Evolutionary conservation across 2,797 vertebrate species (phyloP).

Genomic region (Alauda arvensis): DNA sequence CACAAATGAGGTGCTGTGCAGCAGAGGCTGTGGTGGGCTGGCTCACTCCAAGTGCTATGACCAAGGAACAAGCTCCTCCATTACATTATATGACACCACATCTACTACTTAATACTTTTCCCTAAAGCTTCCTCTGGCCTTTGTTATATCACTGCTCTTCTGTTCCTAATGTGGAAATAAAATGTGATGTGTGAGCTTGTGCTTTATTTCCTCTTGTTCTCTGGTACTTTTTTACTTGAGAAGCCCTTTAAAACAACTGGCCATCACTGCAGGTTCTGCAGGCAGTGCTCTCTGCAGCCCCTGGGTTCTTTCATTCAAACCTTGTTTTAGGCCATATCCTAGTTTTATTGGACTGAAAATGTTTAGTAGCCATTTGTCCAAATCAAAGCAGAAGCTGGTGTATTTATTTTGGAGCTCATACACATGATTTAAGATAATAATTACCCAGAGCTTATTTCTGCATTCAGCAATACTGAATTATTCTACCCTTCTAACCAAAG

Average conservation of each 20-base stretch:
- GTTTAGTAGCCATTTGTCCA: neutral
- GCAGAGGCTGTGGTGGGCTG: neutral
- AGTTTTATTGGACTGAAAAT: constrained; percentile 4
- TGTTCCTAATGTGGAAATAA: neutral
- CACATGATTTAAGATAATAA: constrained; percentile 20
- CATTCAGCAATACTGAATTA: constrained; percentile 39
- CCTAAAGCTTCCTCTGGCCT: neutral
- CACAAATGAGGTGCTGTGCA: neutral
- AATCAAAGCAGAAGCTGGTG: neutral
- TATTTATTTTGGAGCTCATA: neutral
- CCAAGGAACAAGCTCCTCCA: neutral
- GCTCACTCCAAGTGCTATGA: neutral
- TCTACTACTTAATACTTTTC: neutral
- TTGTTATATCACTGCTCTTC: neutral
- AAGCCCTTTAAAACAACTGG: neutral
- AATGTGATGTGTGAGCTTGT: neutral
- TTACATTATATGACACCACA: neutral
- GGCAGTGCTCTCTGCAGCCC: neutral
- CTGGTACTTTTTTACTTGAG: neutral
- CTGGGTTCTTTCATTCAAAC: neutral
- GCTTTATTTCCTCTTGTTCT: neutral
- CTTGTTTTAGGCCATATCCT: neutral
- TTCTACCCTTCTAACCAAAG: constrained; percentile 42
- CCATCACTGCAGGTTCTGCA: neutral
- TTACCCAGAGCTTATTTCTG: constrained; percentile 21